These are phyloP conservation scores for Clitarchus hookeri DNA, from an alignment of 2,888 invertebrate genomes.

Conservation along the genomic window DNA sequence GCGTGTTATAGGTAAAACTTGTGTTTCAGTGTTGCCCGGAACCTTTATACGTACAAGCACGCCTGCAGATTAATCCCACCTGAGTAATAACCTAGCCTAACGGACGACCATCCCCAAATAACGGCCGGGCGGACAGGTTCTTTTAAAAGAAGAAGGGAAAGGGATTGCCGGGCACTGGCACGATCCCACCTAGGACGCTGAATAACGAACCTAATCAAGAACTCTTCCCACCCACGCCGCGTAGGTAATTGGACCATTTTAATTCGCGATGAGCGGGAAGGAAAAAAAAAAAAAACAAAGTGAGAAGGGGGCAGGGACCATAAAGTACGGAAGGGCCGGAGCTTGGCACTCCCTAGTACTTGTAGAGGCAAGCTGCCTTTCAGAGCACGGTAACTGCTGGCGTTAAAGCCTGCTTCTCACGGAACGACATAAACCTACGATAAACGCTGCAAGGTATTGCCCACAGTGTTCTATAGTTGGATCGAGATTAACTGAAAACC, in stretches of 20 bases:
- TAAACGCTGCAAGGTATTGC: background rate
- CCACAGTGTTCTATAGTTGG: no score
- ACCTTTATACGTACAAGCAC: background rate
- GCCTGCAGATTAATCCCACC: conserved; percentile 4
- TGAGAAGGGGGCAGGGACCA: background rate
- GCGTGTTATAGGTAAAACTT: no score
- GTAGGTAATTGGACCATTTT: conserved; percentile 9
- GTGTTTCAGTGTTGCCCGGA: background rate
- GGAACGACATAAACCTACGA: background rate
- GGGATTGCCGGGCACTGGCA: background rate
- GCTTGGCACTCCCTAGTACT: background rate
- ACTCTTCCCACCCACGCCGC: background rate
- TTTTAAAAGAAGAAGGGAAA: background rate
- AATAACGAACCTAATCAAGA: conserved; percentile 1
- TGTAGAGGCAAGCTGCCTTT: background rate
- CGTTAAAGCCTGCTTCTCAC: background rate
- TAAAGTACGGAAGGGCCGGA: background rate
- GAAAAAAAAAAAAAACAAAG: background rate
- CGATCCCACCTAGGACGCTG: background rate
- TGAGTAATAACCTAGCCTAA: background rate
- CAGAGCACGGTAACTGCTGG: background rate
- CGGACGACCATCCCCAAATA: background rate
- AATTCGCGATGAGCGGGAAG: conserved; percentile 7
- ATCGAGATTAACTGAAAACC: no score
- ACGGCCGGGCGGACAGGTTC: background rate